Evolutionary conservation across 2,113 vertebrate species (phyloP), one percentile per base, ranked within the genome.

Genomic region (Theropithecus gelada): DNA sequence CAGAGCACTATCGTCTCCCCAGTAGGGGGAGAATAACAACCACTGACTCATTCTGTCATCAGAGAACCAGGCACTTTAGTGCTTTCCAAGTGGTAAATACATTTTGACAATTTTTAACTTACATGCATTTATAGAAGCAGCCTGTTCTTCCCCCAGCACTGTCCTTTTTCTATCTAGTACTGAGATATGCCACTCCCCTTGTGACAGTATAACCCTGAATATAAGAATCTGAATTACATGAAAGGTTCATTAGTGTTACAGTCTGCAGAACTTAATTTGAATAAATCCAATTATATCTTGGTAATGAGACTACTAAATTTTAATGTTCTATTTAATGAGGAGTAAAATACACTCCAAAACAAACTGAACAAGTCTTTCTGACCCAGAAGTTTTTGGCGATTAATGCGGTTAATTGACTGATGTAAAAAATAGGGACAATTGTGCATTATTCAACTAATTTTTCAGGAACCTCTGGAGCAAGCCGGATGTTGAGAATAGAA

Each of bases 241-340:
- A 90, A 48, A 75, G 80, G 40, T 96, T 73, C 88, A 95, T 96
- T 97, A 85, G 61, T 72, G 45, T 96, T 96, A 76, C 50, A 90
- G 97, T 97, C 81, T 93, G 43, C 43, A 55, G 82, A 93, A 97
- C 97, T 98, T 96, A 97, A 98, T 97, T 97, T 96, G 78, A 97
- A 97, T 96, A 97, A 98, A 98, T 97, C 89, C 96, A 98, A 98
- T 98, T 97, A 95, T 95, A 95, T 96, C 92, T 95, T 95, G 90
- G 55, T 96, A 97, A 98, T 97, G 81, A 97, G 96, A 96, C 84
- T 83, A 81, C 87, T 94, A 96, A 95, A 97, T 97, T 97, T 98
- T 97, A 97, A 97, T 96, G 68, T 97, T 75, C 70, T 96, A 83
- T 97, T 97, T 98, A 98, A 98, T 97, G 84, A 96, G 89, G 88